Base-by-base conservation (phyloP, 2,113 vertebrate species). In the Laterallus jamaicensis region DNA sequence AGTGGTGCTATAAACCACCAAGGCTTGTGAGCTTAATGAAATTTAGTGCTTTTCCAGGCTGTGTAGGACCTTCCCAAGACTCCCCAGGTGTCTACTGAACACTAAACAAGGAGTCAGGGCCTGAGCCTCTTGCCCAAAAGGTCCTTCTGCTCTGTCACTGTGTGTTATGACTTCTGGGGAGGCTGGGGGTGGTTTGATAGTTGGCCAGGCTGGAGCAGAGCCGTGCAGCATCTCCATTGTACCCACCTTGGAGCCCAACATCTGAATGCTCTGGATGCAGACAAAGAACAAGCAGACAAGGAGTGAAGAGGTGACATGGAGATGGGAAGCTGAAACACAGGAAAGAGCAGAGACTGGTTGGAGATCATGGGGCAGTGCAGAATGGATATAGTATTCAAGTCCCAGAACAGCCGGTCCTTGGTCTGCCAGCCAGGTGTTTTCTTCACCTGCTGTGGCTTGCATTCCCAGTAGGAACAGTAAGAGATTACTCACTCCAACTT, bases 211-310 rank as follows among this genome's bases (percentile, higher is more conserved):
- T 17, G 39, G 49, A 19, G 49, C 20, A 4, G 31, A 15, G 7
- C 0, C 16, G 8, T 20, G 31, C 58, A 0, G 49, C 0, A 6
- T 26, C 50, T 13, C 6, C 0, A 2, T 15, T 13, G 39, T 7
- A 5, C 25, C 7, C 4, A 4, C 29, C 22, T 9, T 7, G n/a
- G 63, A 35, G 42, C 35, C 16, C n/a, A 4, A 5, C 0, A 3
- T 18, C 44, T 5, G 31, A 8, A 2, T 4, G 40, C 58, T 35
- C 32, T 11, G 64, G n/a, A 5, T 39, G 54, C 2, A 32, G 70
- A 12, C 17, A 11, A 22, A 32, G 40, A 20, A 31, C 25, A 7
- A 50, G 42, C 12, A 9, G 58, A 10, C 1, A 4, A 50, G 44
- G 26, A 28, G 29, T 8, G 9, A 11, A 32, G 10, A 22, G 37